Base-by-base conservation (phyloP, 2,113 vertebrate species). In the Recurvirostra avosetta region DNA sequence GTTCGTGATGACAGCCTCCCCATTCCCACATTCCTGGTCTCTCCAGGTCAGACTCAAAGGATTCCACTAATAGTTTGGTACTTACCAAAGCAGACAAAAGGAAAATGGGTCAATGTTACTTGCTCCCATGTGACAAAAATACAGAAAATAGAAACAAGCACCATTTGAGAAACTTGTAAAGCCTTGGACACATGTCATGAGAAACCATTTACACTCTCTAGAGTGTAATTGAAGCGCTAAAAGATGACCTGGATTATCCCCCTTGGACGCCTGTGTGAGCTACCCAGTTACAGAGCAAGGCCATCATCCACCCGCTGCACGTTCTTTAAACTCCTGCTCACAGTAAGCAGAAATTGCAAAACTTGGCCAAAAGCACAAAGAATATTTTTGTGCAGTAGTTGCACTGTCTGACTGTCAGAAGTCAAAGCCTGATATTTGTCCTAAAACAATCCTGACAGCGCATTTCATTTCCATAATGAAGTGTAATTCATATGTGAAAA, bases 111-210 rank as follows among this genome's bases (percentile, higher is more conserved):
- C 94, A 94, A 56, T 95, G 81, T 87, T 94, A 87, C 81, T 88
- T 49, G 78, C 62, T 96, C 91, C 96, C 96, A 95, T 95, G 94
- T 95, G 94, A 95, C 65, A 77, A 95, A 97, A 96, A 80, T 29
- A 90, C 77, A 94, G 89, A 97, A 95, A 96, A 93, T 76, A 97
- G 96, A 95, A 97, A 91, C 94, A 90, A 93, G 87, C 62, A 77
- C 91, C 71, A 94, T 94, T 92, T 96, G 91, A 95, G 95, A 97
- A 97, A 96, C 77, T 97, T 96, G 78, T 71, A 97, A 90, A 96
- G 87, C 91, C 67, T 87, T 55, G 78, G 74, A 94, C 85, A 91
- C 55, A 96, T 94, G 94, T 97, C 94, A 97, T 97, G 97, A 97
- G 97, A 97, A 97, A 96, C 71, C 58, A 80, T 90, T 87, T 88